phyloP scores from a whole-genome alignment of 1,140 invertebrate species.

The Armadillidium nasatum region DNA sequence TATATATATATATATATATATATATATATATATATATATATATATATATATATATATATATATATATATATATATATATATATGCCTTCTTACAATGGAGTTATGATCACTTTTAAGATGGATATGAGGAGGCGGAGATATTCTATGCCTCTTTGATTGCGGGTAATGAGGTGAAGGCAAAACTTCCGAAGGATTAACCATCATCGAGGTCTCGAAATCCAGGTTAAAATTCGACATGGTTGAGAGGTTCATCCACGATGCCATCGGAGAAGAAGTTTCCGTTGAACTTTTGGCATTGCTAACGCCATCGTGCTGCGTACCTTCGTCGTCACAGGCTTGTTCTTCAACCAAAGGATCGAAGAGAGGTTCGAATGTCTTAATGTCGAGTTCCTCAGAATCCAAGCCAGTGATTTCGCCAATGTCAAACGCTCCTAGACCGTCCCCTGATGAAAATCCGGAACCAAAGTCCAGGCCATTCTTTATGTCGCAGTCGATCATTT shows the following conservation, averaged over 20 bases:
- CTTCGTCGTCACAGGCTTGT: constrained; percentile 32
- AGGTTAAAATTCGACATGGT: constrained; percentile 38
- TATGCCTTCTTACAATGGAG: no score
- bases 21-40: neutral
- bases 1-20: neutral
- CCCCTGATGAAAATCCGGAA: constrained; percentile 53
- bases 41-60: neutral
- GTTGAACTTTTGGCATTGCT: constrained; percentile 17
- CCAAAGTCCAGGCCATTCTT: constrained; percentile 72
- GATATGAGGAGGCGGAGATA: constrained; percentile 23
- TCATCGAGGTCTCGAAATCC: constrained; percentile 39
- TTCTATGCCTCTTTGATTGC: constrained; percentile 14
- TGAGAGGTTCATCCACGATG: constrained; percentile 43
- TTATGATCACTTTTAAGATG: constrained; percentile 18
- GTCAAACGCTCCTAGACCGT: constrained; percentile 49
- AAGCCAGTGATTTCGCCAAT: constrained; percentile 48
- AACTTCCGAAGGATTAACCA: constrained; percentile 42
- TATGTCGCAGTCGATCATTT: constrained; percentile 75
- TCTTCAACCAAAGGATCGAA: constrained; percentile 45
- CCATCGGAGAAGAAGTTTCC: constrained; percentile 42
- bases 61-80: no score
- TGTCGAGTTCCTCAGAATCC: constrained; percentile 63
- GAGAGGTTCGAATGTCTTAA: constrained; percentile 59
- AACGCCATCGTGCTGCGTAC: constrained; percentile 25
- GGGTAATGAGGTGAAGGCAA: constrained; percentile 32